phyloP scores from a whole-genome alignment of 2,113 vertebrate genomes.

The Dicerorhinus sumatrensis region DNA sequence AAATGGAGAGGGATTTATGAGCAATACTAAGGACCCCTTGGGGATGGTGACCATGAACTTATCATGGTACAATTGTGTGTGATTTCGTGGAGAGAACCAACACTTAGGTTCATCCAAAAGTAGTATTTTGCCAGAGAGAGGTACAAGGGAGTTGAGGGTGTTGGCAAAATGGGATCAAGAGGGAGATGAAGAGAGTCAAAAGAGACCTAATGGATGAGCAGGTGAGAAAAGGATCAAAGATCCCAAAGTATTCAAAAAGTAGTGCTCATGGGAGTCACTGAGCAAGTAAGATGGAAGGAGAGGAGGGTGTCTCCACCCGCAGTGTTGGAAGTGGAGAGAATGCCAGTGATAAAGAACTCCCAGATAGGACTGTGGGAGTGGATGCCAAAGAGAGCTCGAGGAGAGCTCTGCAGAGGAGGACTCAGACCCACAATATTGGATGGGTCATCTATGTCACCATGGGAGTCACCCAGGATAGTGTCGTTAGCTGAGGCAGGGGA shows the following conservation, averaged over 20 bases:
- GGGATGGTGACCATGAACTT: not conserved
- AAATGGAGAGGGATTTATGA: not conserved
- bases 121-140: not conserved
- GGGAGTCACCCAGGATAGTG: not conserved
- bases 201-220: not conserved
- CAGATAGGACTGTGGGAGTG: not conserved
- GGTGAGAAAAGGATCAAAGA: not conserved
- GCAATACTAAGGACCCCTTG: not conserved
- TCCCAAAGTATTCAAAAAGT: not conserved
- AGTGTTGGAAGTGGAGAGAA: not conserved
- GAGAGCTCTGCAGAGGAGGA: not conserved
- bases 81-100: not conserved
- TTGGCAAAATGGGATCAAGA: not conserved
- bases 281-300: not conserved
- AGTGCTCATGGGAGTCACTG: not conserved
- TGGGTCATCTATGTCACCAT: not conserved
- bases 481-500: not conserved
- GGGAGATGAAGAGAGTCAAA: not conserved
- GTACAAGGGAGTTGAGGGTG: not conserved
- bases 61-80: not conserved
- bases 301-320: not conserved
- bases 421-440: not conserved
- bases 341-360: no score
- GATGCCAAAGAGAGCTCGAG: not conserved
- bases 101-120: conserved; percentile 4